Evolutionary conservation across 1,140 invertebrate species (phyloP).

Genomic region (Colletes gigas): DNA sequence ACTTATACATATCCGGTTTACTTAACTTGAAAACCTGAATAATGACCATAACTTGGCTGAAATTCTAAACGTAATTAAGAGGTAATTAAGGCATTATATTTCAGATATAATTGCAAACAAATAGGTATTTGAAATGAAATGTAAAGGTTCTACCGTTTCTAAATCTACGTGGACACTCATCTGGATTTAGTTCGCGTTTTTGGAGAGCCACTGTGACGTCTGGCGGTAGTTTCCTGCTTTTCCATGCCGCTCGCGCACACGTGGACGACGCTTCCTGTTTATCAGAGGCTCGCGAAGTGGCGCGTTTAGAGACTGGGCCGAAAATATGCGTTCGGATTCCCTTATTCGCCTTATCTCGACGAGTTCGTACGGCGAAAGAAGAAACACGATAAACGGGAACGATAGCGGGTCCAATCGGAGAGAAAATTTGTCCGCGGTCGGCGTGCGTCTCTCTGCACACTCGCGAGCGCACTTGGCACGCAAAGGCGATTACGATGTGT

Average conservation of each 20-base stretch:
- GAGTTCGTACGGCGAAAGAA: constrained; percentile 24
- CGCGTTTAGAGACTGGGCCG: background rate
- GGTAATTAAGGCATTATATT: too few species aligned
- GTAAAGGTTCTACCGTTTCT: too few species aligned
- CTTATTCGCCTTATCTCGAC: constrained; percentile 30
- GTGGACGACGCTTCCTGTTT: constrained; percentile 25
- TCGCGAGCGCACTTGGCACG: background rate
- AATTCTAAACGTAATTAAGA: too few species aligned
- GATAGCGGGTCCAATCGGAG: constrained; percentile 15
- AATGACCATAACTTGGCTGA: too few species aligned
- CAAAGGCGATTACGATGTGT: background rate
- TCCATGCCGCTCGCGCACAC: background rate
- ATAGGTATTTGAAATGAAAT: too few species aligned
- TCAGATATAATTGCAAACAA: too few species aligned
- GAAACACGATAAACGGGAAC: constrained; percentile 24
- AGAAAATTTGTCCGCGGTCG: constrained; percentile 35
- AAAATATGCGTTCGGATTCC: constrained; percentile 49
- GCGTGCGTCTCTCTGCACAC: background rate
- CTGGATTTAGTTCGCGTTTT: too few species aligned
- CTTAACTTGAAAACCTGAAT: too few species aligned
- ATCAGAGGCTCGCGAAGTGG: background rate
- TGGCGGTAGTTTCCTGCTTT: background rate
- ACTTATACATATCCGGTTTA: too few species aligned
- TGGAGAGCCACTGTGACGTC: too few species aligned
- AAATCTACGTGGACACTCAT: too few species aligned